phyloP scores from a whole-genome alignment of 2,797 vertebrate genomes.

The Euthynnus affinis region DNA sequence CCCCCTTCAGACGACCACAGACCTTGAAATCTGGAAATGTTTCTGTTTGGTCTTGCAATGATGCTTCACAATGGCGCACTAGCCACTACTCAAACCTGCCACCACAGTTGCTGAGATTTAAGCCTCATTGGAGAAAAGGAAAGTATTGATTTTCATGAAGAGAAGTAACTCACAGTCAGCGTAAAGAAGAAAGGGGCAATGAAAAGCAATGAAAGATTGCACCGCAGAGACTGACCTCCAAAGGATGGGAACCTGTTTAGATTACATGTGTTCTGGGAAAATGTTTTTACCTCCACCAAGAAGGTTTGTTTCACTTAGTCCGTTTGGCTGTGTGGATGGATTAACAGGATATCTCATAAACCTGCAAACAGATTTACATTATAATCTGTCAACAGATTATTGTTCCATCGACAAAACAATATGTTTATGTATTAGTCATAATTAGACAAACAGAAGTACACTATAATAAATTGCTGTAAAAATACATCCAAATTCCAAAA shows the following conservation, averaged over 20 bases:
- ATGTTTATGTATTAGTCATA: not conserved
- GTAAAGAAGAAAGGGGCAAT: slow-evolving; percentile 7
- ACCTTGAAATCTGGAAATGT: slow-evolving; percentile 39
- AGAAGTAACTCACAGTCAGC: not conserved
- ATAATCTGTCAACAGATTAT: slow-evolving; percentile 29
- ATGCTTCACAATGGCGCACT: slow-evolving; percentile 38
- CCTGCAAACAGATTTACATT: not conserved
- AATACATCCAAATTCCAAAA: too few relatives aligned
- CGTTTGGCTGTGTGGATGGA: slow-evolving; percentile 16
- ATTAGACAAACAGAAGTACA: not conserved
- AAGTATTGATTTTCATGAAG: slow-evolving; percentile 39
- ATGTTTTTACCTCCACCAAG: slow-evolving; percentile 5
- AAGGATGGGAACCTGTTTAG: slow-evolving; percentile 23
- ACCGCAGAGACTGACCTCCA: slow-evolving; percentile 22
- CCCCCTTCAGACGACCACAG: slow-evolving; percentile 40
- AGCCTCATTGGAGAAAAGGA: not conserved
- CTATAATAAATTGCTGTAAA: too few relatives aligned
- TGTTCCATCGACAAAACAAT: slow-evolving; percentile 24
- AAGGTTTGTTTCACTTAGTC: slow-evolving; percentile 26
- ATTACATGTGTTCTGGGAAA: slow-evolving; percentile 49
- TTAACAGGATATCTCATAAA: slow-evolving; percentile 35
- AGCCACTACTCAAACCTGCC: slow-evolving; percentile 37
- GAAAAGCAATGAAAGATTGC: slow-evolving; percentile 16
- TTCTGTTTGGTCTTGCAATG: slow-evolving; percentile 53
- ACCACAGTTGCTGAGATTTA: slow-evolving; percentile 29